phyloP scores from a whole-genome alignment of 2,113 vertebrate species.

The Bostrychus sinensis region DNA sequence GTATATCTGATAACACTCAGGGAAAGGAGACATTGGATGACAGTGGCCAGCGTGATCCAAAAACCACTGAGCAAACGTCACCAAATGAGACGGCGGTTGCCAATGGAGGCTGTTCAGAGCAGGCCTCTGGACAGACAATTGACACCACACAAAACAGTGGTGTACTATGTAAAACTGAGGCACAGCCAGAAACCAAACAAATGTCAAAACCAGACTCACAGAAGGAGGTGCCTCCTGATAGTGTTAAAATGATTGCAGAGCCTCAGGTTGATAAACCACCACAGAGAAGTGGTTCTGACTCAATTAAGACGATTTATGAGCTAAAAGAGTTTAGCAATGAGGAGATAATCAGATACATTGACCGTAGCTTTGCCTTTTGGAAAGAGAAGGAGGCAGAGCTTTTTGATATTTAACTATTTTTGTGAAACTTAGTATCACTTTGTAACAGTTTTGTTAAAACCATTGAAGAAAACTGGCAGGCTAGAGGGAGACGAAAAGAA shows the following conservation, averaged over 20 bases:
- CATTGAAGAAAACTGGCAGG: slow-evolving; percentile 14
- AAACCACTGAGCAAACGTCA: slow-evolving; percentile 14
- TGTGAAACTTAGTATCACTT: neutral
- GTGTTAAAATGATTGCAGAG: slow-evolving; percentile 42
- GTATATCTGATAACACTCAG: slow-evolving; percentile 11
- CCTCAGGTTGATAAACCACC: slow-evolving; percentile 35
- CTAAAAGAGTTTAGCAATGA: slow-evolving; percentile 94
- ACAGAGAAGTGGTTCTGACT: slow-evolving; percentile 64
- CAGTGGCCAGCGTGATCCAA: slow-evolving; percentile 10
- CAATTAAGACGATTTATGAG: slow-evolving; percentile 86
- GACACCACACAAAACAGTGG: slow-evolving; percentile 15
- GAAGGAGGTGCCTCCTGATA: slow-evolving; percentile 33
- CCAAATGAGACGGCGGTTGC: slow-evolving; percentile 27
- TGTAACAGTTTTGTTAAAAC: neutral
- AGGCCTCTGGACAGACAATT: slow-evolving; percentile 1
- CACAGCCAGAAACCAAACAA: slow-evolving; percentile 9
- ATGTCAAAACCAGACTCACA: slow-evolving; percentile 18
- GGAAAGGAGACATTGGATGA: slow-evolving; percentile 4
- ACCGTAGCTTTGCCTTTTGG: slow-evolving; percentile 98
- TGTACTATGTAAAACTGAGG: slow-evolving; percentile 8
- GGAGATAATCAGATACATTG: slow-evolving; percentile 94
- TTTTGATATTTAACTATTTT: slow-evolving; percentile 84
- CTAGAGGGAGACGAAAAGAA: slow-evolving; percentile 18
- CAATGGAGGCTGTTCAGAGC: slow-evolving; percentile 30
- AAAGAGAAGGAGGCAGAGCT: slow-evolving; percentile 95